Evolutionary conservation across 2,797 vertebrate genomes (phyloP).

Genomic region (Chiloscyllium punctatum): DNA sequence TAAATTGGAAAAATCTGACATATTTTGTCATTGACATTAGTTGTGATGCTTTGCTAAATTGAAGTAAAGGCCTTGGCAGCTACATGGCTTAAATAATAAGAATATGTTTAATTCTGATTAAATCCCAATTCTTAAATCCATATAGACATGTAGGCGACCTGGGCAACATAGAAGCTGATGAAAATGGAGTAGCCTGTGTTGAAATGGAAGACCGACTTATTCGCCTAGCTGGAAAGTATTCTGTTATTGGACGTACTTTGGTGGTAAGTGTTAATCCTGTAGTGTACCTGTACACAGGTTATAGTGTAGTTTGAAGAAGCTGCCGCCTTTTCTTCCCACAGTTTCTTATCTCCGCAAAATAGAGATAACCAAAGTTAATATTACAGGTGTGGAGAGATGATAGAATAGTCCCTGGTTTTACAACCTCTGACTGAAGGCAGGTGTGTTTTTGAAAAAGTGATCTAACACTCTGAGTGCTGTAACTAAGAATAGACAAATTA

Average conservation of each 20-base stretch:
- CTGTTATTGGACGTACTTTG: conserved; percentile 70
- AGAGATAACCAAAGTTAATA: too few relatives aligned
- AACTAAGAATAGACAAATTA: too few relatives aligned
- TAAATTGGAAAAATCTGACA: not conserved
- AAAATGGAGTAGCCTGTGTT: conserved; percentile 53
- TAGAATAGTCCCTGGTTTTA: too few relatives aligned
- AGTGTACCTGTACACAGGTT: not conserved
- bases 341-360: not conserved
- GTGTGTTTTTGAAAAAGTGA: too few relatives aligned
- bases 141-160: conserved; percentile 67
- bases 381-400: too few relatives aligned
- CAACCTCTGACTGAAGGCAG: too few relatives aligned
- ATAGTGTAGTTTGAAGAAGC: not conserved
- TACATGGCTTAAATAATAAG: not conserved
- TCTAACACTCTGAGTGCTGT: too few relatives aligned
- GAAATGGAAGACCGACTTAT: conserved; percentile 54
- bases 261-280: conserved; percentile 57
- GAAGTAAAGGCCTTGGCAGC: not conserved
- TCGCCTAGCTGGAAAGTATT: conserved; percentile 51
- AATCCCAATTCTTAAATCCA: not conserved
- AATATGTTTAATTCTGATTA: not conserved
- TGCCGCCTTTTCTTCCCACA: not conserved
- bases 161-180: conserved; percentile 61
- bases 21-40: not conserved
- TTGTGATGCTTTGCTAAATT: not conserved